These are phyloP conservation scores for Sipunculus nudus DNA, from an alignment of 2,888 invertebrate species.

Conservation along the genomic window DNA sequence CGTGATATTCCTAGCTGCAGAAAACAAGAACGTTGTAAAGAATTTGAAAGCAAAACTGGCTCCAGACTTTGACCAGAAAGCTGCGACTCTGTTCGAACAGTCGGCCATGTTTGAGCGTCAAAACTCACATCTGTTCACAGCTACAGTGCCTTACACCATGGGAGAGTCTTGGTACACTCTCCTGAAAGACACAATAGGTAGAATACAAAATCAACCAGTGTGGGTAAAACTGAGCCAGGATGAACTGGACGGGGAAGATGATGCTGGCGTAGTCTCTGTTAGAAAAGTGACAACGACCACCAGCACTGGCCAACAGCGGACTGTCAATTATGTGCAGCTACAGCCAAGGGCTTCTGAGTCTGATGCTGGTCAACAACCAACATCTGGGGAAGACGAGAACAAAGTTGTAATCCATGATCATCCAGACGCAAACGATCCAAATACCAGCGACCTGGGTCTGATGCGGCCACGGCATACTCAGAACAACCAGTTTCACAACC, in stretches of 20 bases:
- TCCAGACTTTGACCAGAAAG: slow-evolving; percentile 32
- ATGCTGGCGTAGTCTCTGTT: slow-evolving; percentile 7
- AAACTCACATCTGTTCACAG: slow-evolving; percentile 33
- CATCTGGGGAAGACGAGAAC: no score
- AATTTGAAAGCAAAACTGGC: slow-evolving; percentile 29
- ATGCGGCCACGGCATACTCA: no score
- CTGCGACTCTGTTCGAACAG: slow-evolving; percentile 34
- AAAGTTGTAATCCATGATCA: no score
- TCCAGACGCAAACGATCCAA: no score
- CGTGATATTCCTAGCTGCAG: slow-evolving; percentile 38
- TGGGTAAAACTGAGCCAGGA: slow-evolving; percentile 21
- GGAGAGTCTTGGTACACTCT: slow-evolving; percentile 36
- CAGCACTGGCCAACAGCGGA: no score
- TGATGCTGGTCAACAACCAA: no score
- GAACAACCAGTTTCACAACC: no score
- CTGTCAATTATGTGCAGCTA: no score
- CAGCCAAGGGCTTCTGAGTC: no score
- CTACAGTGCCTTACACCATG: slow-evolving; percentile 32
- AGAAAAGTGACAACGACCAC: no score
- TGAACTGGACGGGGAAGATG: neutral
- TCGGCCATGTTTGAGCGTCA: slow-evolving; percentile 30
- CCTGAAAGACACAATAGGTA: slow-evolving; percentile 35
- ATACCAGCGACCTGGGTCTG: no score
- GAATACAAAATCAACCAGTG: slow-evolving; percentile 32
- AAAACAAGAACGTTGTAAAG: slow-evolving; percentile 35